Conservation (phyloP, 37 sponge, comb jelly and placozoan genomes). For the Hexactinellida sp. region DNA sequence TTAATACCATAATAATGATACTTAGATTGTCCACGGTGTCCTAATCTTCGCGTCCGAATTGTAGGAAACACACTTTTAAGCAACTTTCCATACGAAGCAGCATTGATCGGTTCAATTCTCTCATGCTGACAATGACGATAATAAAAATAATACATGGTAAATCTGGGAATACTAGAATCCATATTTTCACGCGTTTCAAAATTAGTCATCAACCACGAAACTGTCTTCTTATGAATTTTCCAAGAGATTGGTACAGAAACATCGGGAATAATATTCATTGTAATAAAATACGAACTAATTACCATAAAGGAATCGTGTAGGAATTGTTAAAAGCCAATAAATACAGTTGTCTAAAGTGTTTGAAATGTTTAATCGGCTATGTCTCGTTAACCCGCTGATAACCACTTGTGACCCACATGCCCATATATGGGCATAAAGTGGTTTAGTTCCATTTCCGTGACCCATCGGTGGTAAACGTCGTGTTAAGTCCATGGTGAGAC, state of each 20-base stretch:
- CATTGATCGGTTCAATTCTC: slow-evolving; percentile 92
- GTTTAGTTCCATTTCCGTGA: too few relatives aligned
- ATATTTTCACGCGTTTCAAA: slow-evolving; percentile 94
- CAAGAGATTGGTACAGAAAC: not conserved
- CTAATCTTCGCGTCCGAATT: slow-evolving; percentile 84
- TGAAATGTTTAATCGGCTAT: too few relatives aligned
- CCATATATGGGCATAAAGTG: too few relatives aligned
- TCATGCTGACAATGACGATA: slow-evolving; percentile 74
- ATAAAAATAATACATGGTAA: slow-evolving; percentile 87
- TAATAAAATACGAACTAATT: too few relatives aligned
- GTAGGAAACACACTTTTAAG: slow-evolving; percentile 93
- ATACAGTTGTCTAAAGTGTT: too few relatives aligned
- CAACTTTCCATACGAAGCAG: slow-evolving; percentile 95
- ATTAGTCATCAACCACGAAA: slow-evolving; percentile 89
- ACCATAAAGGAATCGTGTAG: too few relatives aligned
- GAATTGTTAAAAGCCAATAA: too few relatives aligned
- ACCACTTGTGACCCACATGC: too few relatives aligned
- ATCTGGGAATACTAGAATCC: slow-evolving; percentile 58
- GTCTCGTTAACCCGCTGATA: too few relatives aligned
- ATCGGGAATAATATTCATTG: not conserved
- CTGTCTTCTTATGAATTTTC: slow-evolving; percentile 14
- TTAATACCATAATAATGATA: slow-evolving; percentile 98
- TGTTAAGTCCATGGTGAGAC: too few relatives aligned
- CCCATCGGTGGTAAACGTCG: too few relatives aligned
- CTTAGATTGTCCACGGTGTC: slow-evolving; percentile 93